These are phyloP conservation scores for Euclidia mi DNA, from an alignment of 2,888 invertebrate species.

Conservation along the genomic window DNA sequence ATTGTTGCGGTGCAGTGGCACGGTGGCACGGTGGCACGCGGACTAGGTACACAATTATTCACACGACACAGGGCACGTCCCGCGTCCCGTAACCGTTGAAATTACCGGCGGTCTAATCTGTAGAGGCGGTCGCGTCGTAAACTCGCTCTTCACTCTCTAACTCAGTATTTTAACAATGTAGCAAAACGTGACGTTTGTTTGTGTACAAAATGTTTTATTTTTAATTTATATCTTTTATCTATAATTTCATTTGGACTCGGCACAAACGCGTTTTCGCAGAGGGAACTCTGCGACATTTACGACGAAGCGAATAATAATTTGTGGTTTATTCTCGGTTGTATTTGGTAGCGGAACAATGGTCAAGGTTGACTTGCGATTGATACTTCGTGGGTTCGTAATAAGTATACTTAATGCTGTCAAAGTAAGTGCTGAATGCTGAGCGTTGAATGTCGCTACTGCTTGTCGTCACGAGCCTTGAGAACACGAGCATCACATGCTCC, in stretches of 20 bases:
- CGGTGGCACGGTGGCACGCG: slow-evolving; percentile 24
- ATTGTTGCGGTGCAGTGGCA: slow-evolving; percentile 31
- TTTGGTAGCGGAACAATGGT: no score
- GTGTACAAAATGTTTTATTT: slow-evolving; percentile 42
- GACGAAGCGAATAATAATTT: no score
- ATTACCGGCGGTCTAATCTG: slow-evolving; percentile 64
- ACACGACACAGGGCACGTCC: slow-evolving; percentile 54
- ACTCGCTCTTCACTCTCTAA: slow-evolving; percentile 53
- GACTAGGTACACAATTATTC: slow-evolving; percentile 54
- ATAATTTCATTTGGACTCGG: slow-evolving; percentile 17
- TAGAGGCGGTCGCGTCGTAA: slow-evolving; percentile 62
- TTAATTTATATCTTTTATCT: slow-evolving; percentile 36
- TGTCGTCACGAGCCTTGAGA: no score
- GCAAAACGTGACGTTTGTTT: slow-evolving; percentile 54
- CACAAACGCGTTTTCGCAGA: neutral
- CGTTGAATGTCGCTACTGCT: no score
- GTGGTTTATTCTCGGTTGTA: no score
- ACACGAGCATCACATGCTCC: no score
- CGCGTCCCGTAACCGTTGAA: slow-evolving; percentile 54
- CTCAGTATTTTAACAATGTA: slow-evolving; percentile 57
- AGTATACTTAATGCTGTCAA: no score
- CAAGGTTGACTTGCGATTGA: no score
- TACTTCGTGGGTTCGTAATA: no score
- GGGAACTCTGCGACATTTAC: no score
- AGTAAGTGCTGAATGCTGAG: no score